These are phyloP conservation scores for Rhopalosiphum maidis DNA, from an alignment of 1,140 invertebrate species.

Conservation along the genomic window DNA sequence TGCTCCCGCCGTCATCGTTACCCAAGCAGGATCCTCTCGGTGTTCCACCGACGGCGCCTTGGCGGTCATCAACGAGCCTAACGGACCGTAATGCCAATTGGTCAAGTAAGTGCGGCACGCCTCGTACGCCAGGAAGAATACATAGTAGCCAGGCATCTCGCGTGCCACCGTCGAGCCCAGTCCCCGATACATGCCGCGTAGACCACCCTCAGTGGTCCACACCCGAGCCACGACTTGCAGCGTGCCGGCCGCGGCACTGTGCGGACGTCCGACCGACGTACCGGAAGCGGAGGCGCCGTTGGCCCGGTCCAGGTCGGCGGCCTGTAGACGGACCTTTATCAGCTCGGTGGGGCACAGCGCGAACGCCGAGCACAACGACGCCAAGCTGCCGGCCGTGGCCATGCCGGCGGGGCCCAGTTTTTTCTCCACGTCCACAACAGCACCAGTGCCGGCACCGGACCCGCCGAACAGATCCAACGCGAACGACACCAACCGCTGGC, in stretches of 20 bases:
- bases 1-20: conserved; percentile 87
- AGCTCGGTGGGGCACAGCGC: conserved; percentile 97
- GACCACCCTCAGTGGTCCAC: conserved; percentile 77
- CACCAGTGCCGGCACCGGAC: neutral
- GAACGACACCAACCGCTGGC: conserved; percentile 80
- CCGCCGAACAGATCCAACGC: conserved; percentile 62
- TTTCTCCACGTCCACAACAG: conserved; percentile 69
- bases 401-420: conserved; percentile 78
- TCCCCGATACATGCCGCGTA: conserved; percentile 87
- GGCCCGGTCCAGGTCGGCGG: neutral
- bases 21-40: conserved; percentile 65
- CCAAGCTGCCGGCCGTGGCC: conserved; percentile 90
- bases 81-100: conserved; percentile 70
- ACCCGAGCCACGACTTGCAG: conserved; percentile 74
- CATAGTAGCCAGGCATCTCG: conserved; percentile 99
- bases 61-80: conserved; percentile 71
- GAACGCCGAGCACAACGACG: conserved; percentile 96
- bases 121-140: conserved; percentile 98
- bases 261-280: neutral
- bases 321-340: conserved; percentile 95
- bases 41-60: neutral
- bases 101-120: conserved; percentile 74
- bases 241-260: neutral
- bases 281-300: neutral
- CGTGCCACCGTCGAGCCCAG: conserved; percentile 89